Base-by-base conservation (phyloP, 92 coral and sea anemone species). In the Epizoanthus scotinus region DNA sequence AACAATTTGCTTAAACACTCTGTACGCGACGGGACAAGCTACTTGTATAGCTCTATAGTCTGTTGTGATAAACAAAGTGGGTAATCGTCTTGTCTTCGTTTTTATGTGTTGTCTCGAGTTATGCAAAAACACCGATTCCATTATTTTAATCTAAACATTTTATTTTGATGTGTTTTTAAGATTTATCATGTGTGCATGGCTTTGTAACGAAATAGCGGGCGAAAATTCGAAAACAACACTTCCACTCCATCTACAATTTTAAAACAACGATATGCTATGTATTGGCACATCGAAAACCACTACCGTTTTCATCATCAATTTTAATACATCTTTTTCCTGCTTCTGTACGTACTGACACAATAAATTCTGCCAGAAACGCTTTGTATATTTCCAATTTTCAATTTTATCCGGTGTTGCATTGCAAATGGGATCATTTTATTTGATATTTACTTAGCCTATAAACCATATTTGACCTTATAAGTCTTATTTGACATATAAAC, bases 81-180 rank as follows among this genome's bases (percentile, higher is more conserved):
- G 44, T 13, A 47, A 47, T 15, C 0, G 15, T 8, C 52, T 47
- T 47, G 9, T 47, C 52, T 47, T 47, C 52, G 52, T 47, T 13
- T 47, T 8, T 47, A 29, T 18, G 6, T 18, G 21, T 64, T 64
- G 70, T 29, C 21, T 44, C 9, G 52, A 47, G 52, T 47, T 47
- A 17, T 14, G 52, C 62, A 71, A 22, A 71, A 52, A 27, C 58
- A 71, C 5, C 54, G 61, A 71, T 34, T 73, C 52, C 47, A 73
- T 22, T 56, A 5, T 20, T 25, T 21, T 29, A 70, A 72, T 19
- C n/a, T 27, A 72, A 55, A 8, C 31, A 27, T 31, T 29, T 56
- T n/a, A n/a, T n/a, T 73, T 21, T 19, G 22, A 26, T 73, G 34
- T 73, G 19, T 27, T 28, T 55, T 73, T 28, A 73, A 31, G 31